Base-by-base conservation (phyloP, 1,140 invertebrate species). In the Epicauta chinensis region DNA sequence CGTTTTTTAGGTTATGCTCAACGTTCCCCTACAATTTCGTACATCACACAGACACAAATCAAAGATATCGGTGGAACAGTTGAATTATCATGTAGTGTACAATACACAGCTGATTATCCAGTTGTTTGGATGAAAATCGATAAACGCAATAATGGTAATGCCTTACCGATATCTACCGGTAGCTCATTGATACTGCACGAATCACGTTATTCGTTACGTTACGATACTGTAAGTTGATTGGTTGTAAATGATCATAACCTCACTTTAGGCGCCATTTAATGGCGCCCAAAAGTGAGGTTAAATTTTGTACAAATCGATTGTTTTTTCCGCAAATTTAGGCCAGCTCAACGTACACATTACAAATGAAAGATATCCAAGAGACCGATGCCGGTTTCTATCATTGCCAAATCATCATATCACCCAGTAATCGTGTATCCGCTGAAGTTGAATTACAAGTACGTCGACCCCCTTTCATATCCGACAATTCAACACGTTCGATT, bases 291-390 rank as follows among this genome's bases (percentile, higher is more conserved):
- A n/a, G n/a, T n/a, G n/a, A n/a, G n/a, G n/a, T n/a, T 2, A 23
- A 23, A 15, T 16, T 16, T 15, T n/a, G 2, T 41, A 4, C 1
- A 15, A n/a, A n/a, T 41, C n/a, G n/a, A n/a, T 42, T 16, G 4
- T 5, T 42, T 17, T 42, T 4, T 42, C 10, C 31, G 3, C 42
- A n/a, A 32, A 40, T 58, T 46, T 31, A 67, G 61, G 59, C 60
- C 10, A 70, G 68, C 60, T 68, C 66, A 14, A 69, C 68, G 0
- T 70, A 64, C 46, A 64, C 58, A 5, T 67, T 73, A 47, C 68
- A 90, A 82, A 87, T 95, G n/a, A 93, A 91, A 72, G 91, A 95
- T 65, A 91, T 95, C 43, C 91, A 95, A 77, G 92, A 96, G 72
- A 93, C 89, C 0, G 92, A 96, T 70, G 89, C 89, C 0, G 92